Percentiles rank a stretch among this genome's conserved stretches.
phyloP scores from a whole-genome alignment of 2,113 vertebrate genomes.

The Suricata suricatta region DNA sequence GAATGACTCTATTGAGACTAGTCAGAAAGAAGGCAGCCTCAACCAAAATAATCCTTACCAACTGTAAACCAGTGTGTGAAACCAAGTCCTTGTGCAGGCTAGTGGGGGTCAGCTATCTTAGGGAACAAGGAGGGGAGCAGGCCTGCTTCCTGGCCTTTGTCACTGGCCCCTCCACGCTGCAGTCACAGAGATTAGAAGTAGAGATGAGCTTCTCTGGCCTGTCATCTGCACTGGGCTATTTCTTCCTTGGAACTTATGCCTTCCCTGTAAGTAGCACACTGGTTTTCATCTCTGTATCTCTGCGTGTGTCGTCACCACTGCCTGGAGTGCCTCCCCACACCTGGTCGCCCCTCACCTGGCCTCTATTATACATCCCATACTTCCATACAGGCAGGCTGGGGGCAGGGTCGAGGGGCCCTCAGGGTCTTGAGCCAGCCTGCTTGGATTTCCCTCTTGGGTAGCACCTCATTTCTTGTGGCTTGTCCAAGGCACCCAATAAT shows the following conservation, averaged over 20 bases:
- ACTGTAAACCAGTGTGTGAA: not conserved
- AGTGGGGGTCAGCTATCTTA: not conserved
- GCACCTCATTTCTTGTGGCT: not conserved
- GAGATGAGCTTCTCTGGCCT: not conserved
- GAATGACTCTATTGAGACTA: not conserved
- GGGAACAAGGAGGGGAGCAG: not conserved
- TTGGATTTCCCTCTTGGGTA: not conserved
- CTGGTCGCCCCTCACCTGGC: not conserved
- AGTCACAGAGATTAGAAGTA: not conserved
- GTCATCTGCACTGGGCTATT: not conserved
- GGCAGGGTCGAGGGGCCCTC: not conserved
- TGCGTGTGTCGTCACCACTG: not conserved
- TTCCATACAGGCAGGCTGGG: not conserved
- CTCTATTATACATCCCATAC: not conserved
- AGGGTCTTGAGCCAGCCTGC: not conserved
- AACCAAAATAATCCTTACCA: not conserved
- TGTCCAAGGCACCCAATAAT: not conserved
- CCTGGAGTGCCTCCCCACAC: not conserved
- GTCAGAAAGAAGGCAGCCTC: not conserved
- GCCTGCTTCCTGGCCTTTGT: not conserved
- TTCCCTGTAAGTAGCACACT: rapidly evolving
- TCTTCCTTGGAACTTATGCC: not conserved
- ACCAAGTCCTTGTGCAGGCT: not conserved
- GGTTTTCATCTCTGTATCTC: not conserved
- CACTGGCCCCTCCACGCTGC: not conserved